Evolutionary conservation across 92 coral and sea anemone genomes (phyloP).

Genomic region (Metridium senile): DNA sequence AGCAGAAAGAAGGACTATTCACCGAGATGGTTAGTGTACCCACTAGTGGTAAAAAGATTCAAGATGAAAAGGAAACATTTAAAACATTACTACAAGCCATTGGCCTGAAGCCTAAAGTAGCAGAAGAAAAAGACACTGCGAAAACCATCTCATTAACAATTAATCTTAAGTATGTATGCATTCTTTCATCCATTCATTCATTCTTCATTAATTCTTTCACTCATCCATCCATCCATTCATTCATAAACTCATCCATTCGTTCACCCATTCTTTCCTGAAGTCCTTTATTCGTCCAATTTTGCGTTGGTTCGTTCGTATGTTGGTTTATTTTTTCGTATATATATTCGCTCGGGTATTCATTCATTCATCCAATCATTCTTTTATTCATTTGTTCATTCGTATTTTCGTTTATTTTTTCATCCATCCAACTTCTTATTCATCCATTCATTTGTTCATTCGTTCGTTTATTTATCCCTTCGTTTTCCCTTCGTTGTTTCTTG

Average conservation of each 20-base stretch:
- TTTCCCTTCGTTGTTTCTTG: too few species aligned
- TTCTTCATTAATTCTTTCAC: not conserved
- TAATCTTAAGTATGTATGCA: conserved; percentile 48
- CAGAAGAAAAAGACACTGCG: conserved; percentile 70
- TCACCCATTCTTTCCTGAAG: not conserved
- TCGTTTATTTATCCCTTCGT: not conserved
- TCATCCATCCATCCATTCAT: not conserved
- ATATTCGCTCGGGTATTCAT: not conserved
- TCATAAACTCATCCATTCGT: not conserved
- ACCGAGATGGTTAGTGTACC: conserved; percentile 99
- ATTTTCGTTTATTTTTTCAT: not conserved
- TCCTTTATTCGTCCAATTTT: not conserved
- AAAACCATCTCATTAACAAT: conserved; percentile 68
- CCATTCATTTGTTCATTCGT: not conserved
- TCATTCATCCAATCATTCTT: not conserved
- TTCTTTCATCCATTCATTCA: too few species aligned
- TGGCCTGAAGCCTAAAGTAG: conserved; percentile 73
- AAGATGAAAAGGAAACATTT: conserved; percentile 95
- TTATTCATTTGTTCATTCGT: not conserved
- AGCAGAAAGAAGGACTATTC: conserved; percentile 53
- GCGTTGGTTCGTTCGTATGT: too few species aligned
- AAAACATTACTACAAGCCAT: conserved; percentile 88
- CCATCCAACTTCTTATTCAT: not conserved
- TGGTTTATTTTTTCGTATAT: not conserved
- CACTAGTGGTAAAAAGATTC: conserved; percentile 98